Evolutionary conservation across 1,140 invertebrate genomes (phyloP).

Genomic region (Drosophila pandora): DNA sequence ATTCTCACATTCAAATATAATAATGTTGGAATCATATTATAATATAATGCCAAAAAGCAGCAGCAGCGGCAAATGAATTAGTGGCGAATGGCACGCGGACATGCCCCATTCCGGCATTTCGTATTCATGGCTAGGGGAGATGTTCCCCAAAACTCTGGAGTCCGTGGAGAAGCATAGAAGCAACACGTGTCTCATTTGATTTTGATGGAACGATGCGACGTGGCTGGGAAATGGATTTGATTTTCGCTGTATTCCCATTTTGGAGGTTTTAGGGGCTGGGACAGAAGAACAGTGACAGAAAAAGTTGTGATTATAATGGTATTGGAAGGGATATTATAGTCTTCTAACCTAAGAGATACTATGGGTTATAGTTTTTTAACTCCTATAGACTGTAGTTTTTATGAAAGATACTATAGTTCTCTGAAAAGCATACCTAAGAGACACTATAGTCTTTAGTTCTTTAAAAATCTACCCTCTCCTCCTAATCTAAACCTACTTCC

Average conservation of each 20-base stretch:
- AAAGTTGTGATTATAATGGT: no score
- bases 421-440: background rate
- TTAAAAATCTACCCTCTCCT: no score
- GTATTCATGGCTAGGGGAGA: slow-evolving; percentile 37
- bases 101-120: slow-evolving; percentile 33
- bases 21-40: slow-evolving; percentile 37
- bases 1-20: slow-evolving; percentile 10
- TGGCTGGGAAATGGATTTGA: slow-evolving; percentile 13
- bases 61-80: slow-evolving; percentile 58
- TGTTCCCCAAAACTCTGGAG: slow-evolving; percentile 12
- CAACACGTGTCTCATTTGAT: slow-evolving; percentile 44
- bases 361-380: no score
- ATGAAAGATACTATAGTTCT: background rate
- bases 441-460: no score
- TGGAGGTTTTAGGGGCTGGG: no score
- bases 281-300: background rate
- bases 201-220: slow-evolving; percentile 39
- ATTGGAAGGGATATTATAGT: no score
- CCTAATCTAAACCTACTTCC: no score
- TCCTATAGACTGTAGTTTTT: background rate
- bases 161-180: slow-evolving; percentile 20
- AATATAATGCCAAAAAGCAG: slow-evolving; percentile 45
- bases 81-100: slow-evolving; percentile 44
- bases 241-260: background rate
- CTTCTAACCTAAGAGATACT: no score